Conservation (phyloP, 2,888 invertebrate genomes). For the Eristalinus sepulchralis region DNA sequence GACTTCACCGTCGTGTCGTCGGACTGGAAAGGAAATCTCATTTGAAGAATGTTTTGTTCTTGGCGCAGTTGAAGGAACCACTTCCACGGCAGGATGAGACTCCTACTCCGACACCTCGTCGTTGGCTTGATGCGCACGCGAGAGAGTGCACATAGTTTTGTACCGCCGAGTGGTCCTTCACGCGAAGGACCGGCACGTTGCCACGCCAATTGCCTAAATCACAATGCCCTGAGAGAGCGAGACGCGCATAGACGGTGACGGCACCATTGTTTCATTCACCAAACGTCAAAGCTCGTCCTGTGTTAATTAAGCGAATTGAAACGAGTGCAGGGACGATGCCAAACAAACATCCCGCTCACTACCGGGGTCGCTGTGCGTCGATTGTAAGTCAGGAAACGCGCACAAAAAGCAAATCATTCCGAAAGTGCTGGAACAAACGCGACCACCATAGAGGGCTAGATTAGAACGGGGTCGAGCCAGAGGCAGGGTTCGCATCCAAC, state of each 20-base stretch:
- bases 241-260: too few relatives aligned
- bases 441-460: neutral
- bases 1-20: neutral
- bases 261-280: slow-evolving; percentile 21
- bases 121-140: slow-evolving; percentile 9
- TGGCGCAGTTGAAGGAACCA: slow-evolving; percentile 15
- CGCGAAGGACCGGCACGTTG: neutral
- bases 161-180: neutral
- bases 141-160: neutral
- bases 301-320: slow-evolving; percentile 69
- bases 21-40: slow-evolving; percentile 43
- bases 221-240: neutral
- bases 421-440: slow-evolving; percentile 39
- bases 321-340: slow-evolving; percentile 27
- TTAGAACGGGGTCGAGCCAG: neutral
- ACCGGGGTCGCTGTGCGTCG: slow-evolving; percentile 14
- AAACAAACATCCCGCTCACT: slow-evolving; percentile 42
- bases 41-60: slow-evolving; percentile 56
- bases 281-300: slow-evolving; percentile 51
- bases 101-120: neutral
- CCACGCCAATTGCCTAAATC: neutral
- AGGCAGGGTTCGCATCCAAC: neutral
- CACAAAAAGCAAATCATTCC: slow-evolving; percentile 28
- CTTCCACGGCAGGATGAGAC: slow-evolving; percentile 2
- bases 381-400: slow-evolving; percentile 29